A percentile compares a stretch with the other conserved stretches of the same genome.
These are phyloP conservation scores for Mactromeris polynyma DNA, from an alignment of 2,888 invertebrate species.

Conservation along the genomic window DNA sequence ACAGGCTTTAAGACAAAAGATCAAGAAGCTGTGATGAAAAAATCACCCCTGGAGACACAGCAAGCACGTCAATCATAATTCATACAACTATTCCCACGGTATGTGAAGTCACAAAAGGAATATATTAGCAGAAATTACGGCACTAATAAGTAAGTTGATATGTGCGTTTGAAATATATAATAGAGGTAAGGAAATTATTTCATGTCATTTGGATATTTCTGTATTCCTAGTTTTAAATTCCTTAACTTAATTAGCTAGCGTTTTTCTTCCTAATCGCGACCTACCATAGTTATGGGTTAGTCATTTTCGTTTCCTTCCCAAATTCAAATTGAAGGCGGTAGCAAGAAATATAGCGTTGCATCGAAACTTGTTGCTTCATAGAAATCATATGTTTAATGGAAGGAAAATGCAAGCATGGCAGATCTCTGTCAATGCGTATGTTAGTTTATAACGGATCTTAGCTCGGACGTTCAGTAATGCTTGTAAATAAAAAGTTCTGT, in stretches of 20 bases:
- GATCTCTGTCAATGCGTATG: no score
- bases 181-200: slow-evolving; percentile 4
- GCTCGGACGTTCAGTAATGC: no score
- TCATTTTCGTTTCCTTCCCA: not conserved
- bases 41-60: slow-evolving; percentile 47
- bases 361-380: no score
- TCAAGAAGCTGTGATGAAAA: slow-evolving; percentile 48
- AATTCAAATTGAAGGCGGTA: not conserved
- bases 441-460: no score
- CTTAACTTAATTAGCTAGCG: not conserved
- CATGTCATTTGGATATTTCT: not conserved
- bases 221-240: not conserved
- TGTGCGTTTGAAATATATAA: not conserved
- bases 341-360: no score
- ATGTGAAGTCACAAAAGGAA: slow-evolving; percentile 34
- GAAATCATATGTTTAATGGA: no score
- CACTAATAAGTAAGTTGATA: slow-evolving; percentile 43
- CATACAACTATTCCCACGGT: slow-evolving; percentile 53
- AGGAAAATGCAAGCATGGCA: no score
- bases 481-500: no score
- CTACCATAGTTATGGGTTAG: no score
- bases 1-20: slow-evolving; percentile 58
- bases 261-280: not conserved
- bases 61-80: slow-evolving; percentile 51
- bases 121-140: slow-evolving; percentile 35